A percentile compares a stretch with the other conserved stretches of the same genome.
These are phyloP conservation scores for Heteropelma amictum DNA, from an alignment of 2,888 invertebrate genomes.

Conservation along the genomic window DNA sequence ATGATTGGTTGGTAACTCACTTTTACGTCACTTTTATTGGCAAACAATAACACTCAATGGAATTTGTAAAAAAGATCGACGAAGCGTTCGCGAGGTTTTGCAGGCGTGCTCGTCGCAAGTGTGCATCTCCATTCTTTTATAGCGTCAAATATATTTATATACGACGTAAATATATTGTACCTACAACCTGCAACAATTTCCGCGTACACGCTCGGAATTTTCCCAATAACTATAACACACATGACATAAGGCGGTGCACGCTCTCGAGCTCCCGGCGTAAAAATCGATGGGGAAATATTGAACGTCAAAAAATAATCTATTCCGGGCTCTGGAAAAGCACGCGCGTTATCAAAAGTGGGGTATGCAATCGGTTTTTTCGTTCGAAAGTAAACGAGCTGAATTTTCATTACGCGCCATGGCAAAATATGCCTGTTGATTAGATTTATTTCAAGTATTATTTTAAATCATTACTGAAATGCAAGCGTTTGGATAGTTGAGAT, in stretches of 20 bases:
- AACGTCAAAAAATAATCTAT: conserved; percentile 7
- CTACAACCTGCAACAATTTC: conserved; percentile 14
- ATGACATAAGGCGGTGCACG: conserved; percentile 27
- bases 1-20: conserved; percentile 31
- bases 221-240: conserved; percentile 20
- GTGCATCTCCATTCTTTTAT: neutral
- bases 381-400: neutral
- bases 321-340: conserved; percentile 3
- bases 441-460: too few species aligned
- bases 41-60: conserved; percentile 39
- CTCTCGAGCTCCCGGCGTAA: neutral
- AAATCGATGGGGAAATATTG: conserved; percentile 12
- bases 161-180: neutral
- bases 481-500: too few species aligned
- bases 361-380: conserved; percentile 1
- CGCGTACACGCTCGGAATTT: conserved; percentile 4
- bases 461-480: too few species aligned
- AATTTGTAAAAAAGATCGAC: conserved; percentile 33
- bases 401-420: neutral
- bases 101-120: conserved; percentile 8
- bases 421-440: too few species aligned
- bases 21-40: conserved; percentile 47
- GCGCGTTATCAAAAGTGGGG: neutral
- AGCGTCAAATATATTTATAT: neutral
- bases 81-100: conserved; percentile 34